Percentiles rank a stretch among this genome's conserved stretches.
Evolutionary conservation across 2,888 invertebrate genomes (phyloP).

Genomic region (Orthosia incerta): DNA sequence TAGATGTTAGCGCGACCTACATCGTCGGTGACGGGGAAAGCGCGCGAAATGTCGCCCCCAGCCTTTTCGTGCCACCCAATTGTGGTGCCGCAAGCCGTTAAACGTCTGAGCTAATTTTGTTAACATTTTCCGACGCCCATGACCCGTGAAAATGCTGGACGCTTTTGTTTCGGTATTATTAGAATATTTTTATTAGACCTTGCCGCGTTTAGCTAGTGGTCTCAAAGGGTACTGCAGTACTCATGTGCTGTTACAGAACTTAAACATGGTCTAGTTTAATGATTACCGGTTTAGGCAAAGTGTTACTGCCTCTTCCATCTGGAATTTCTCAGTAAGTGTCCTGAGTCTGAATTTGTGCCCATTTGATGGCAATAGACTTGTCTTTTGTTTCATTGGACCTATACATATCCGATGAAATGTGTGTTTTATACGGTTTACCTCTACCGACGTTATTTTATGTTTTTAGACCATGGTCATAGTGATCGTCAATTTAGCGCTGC

Average conservation of each 20-base stretch:
- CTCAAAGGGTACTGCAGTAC: neutral
- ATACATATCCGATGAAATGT: neutral
- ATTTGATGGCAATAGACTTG: neutral
- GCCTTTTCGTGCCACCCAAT: conserved; percentile 76
- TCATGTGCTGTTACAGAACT: no score
- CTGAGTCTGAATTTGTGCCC: neutral
- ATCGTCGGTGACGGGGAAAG: conserved; percentile 74
- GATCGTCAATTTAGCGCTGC: conserved; percentile 12
- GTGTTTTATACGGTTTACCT: neutral
- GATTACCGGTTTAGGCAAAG: neutral
- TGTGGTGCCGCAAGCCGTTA: conserved; percentile 72
- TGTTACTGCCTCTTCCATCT: neutral
- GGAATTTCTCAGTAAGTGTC: neutral
- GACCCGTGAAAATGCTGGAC: conserved; percentile 68
- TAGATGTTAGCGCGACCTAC: conserved; percentile 78
- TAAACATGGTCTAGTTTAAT: neutral
- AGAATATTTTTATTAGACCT: conserved; percentile 41
- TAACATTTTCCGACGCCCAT: conserved; percentile 69
- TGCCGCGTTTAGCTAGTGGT: conserved; percentile 4
- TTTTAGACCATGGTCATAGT: conserved; percentile 40
- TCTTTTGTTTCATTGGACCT: neutral
- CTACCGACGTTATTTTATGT: neutral
- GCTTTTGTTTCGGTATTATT: conserved; percentile 61
- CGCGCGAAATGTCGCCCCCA: conserved; percentile 73
- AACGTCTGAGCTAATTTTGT: conserved; percentile 75